Base-by-base conservation (phyloP, 2,888 invertebrate genomes). In the Tupiocoris notatus region DNA sequence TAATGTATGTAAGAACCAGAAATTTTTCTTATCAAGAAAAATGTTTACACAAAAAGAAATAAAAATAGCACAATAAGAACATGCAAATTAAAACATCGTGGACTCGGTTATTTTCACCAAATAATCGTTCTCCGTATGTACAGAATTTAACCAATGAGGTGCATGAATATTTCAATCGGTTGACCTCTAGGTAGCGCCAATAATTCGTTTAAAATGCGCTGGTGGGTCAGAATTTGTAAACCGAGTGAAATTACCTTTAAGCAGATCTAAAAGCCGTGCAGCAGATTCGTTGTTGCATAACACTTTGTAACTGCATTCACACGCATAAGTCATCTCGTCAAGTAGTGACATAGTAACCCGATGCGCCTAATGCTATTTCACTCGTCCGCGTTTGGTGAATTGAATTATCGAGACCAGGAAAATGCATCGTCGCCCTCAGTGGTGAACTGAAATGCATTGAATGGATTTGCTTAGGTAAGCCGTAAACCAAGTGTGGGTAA, bases 291-390 rank as follows among this genome's bases (percentile, higher is more conserved):
- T 7, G 39, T 65, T 65, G 39, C 65, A 39, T 65, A 39, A 65
- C 65, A 21, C 62, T 6, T 3, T 63, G 65, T 39, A 65, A 65
- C 65, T 65, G 65, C 65, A 65, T 9, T n/a, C 39, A n/a, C 17
- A 17, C 1, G 17, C 39, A 1, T 9, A 65, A 65, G 65, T 25
- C 39, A 65, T 65, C 65, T 65, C 39, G 65, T 65, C 65, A 65
- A 39, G 39, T 20, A 2, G 65, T 39, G 21, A 65, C 65, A 64
- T 17, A 18, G 25, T 64, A 64, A 65, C 65, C 39, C 39, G 39
- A 17, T 65, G n/a, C 39, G 6, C 12, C 65, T 65, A 65, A 65
- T 65, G 65, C 65, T 3, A 65, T 65, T 65, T 65, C 25, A 25
- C 39, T 3, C 39, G 12, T 12, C 39, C 39, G 39, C 39, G 12